Evolutionary conservation across 2,888 invertebrate genomes (phyloP), one percentile per base, ranked within the genome.

Genomic region (Nemoura dubitans): DNA sequence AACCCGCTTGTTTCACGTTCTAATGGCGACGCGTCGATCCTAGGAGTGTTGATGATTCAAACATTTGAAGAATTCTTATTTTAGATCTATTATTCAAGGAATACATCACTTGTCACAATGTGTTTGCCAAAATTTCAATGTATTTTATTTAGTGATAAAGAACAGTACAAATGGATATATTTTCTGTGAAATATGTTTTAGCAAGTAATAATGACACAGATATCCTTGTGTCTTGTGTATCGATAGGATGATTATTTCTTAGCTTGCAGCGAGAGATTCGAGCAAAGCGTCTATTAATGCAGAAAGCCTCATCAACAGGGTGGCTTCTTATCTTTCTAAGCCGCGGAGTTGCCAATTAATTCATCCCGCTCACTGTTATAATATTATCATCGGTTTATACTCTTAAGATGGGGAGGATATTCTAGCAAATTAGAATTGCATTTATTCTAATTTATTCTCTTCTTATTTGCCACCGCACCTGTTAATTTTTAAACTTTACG

Each of bases 371-470:
- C 59, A 59, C 59, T 59, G 59, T 59, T 59, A 59, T 59, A 59
- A 59, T 59, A 59, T 59, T 59, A 59, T 59, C 59, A 59, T 59
- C 59, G 59, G 59, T 21, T 59, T 59, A 59, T 59, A 59, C 59
- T 21, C 59, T 59, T 21, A 59, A 59, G 59, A 59, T 59, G 59
- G 26, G 6, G 14, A 43, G 83, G n/a, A 43, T 36, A 43, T 83
- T 83, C 59, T 25, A 43, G 36, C 43, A 83, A 83, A 59, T 83
- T 83, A 83, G 42, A n/a, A 42, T 42, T 59, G 28, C 42, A 83
- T 83, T 83, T 83, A 83, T 83, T 83, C 83, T 83, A 83, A 83
- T 83, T 83, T 83, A 83, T 83, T 83, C 83, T 25, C 83, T 83
- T 42, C 28, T 83, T 36, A 83, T 83, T 83, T 43, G 42, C 59